Evolutionary conservation across 30 jellyfish, hydroid and myxozoan species (phyloP).

Genomic region (Aurelia sp.): DNA sequence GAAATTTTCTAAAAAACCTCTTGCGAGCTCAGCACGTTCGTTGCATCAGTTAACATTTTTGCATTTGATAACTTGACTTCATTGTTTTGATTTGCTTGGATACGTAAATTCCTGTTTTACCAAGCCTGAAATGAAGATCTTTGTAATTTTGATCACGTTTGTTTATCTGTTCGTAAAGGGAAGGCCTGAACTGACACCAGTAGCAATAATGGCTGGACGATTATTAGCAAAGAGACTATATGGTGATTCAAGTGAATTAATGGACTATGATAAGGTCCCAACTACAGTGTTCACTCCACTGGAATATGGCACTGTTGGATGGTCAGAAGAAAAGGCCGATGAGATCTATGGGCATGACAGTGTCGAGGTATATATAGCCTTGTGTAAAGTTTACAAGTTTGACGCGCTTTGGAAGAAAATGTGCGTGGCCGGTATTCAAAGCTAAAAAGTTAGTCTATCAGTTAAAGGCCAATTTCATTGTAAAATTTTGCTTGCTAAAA

Average conservation of each 20-base stretch:
- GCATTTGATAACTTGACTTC: too few relatives aligned
- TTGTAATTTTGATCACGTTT: too few relatives aligned
- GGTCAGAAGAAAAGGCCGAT: conserved; percentile 80
- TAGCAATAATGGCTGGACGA: conserved; percentile 85
- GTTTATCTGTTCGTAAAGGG: conserved; percentile 11
- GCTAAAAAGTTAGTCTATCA: too few relatives aligned
- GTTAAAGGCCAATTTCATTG: not conserved
- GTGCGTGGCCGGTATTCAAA: too few relatives aligned
- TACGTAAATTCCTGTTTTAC: too few relatives aligned
- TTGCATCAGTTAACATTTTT: too few relatives aligned
- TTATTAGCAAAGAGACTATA: conserved; percentile 64
- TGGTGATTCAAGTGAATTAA: conserved; percentile 26
- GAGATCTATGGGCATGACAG: conserved; percentile 62
- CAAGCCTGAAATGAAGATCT: too few relatives aligned
- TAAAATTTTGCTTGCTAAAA: too few relatives aligned
- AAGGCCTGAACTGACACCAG: conserved; percentile 89
- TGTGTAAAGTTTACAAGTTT: not conserved
- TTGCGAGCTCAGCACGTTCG: too few relatives aligned
- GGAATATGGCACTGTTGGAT: conserved; percentile 75
- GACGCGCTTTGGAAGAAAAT: too few relatives aligned
- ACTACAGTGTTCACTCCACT: conserved; percentile 84
- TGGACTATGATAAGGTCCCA: conserved; percentile 71
- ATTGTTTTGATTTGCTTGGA: too few relatives aligned
- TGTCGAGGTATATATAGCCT: conserved; percentile 50
- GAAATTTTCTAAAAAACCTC: too few relatives aligned